phyloP scores from a whole-genome alignment of 1,140 invertebrate species.

The Tachypleus tridentatus region DNA sequence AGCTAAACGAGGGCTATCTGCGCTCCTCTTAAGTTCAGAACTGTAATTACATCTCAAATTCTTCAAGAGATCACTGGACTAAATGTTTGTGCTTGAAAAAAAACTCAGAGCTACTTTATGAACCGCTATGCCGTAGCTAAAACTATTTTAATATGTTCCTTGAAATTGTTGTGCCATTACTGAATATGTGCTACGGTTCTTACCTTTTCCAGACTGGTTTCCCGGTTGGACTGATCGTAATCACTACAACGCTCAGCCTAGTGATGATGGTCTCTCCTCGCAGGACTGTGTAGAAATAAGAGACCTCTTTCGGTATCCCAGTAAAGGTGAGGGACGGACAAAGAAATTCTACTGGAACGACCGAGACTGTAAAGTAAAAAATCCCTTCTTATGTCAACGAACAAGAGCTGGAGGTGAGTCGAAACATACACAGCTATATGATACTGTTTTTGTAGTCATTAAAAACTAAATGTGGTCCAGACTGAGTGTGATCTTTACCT shows the following conservation, averaged over 20 bases:
- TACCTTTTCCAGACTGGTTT: conserved; percentile 54
- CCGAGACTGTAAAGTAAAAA: conserved; percentile 50
- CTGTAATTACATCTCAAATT: too few species aligned
- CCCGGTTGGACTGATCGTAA: conserved; percentile 51
- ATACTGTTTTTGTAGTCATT: background rate
- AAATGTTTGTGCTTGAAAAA: too few species aligned
- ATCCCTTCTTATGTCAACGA: conserved; percentile 56
- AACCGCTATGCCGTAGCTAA: too few species aligned
- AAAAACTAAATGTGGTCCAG: too few species aligned
- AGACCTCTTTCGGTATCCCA: conserved; percentile 30
- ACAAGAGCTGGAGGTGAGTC: conserved; percentile 42
- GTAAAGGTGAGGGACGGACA: conserved; percentile 26
- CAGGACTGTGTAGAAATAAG: conserved; percentile 66
- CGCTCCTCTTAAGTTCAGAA: too few species aligned
- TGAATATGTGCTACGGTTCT: too few species aligned
- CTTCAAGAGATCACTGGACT: too few species aligned
- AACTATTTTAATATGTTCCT: too few species aligned
- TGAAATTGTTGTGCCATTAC: too few species aligned
- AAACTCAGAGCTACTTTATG: too few species aligned
- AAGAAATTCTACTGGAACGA: conserved; percentile 60
- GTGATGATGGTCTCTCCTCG: conserved; percentile 59
- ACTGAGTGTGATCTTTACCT: too few species aligned
- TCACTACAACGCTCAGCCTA: conserved; percentile 55
- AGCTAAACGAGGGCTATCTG: too few species aligned
- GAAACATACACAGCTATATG: conserved; percentile 1